Base-by-base conservation (phyloP, 1,140 invertebrate genomes). In the Zaprionus ornatus region DNA sequence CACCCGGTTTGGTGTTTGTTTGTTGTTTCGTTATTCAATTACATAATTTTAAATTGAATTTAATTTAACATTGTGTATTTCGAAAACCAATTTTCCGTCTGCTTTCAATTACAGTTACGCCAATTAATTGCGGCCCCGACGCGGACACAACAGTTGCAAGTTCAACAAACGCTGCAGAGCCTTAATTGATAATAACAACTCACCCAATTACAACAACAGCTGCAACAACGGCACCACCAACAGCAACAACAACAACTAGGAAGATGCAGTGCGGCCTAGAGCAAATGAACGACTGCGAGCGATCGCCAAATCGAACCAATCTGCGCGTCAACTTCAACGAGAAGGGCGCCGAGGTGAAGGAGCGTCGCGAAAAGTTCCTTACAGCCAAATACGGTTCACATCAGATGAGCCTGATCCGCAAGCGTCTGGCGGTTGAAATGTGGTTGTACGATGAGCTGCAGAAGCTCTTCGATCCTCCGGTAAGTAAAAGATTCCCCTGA, bases 371-470 rank as follows among this genome's bases (percentile, higher is more conserved):
- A 93, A 98, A 98, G 93, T 99, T 99, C 93, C 95, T 99, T 71
- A 99, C 98, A 35, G 98, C 98, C 73, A 99, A 99, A 93, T 99
- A 99, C 91, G 98, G 98, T 64, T 97, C 97, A 75, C 98, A 99
- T 94, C 98, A 99, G 94, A 99, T 99, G 98, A 97, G 96, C 85
- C 95, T 99, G 73, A 99, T 99, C 86, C 95, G 98, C 78, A 99
- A 99, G 93, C 94, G 98, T 91, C 94, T 99, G 66, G 96, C 97
- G 12, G 98, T 99, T 10, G 98, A 99, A 93, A 98, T 99, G 97
- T 99, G 98, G 98, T 95, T 99, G 48, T 99, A 98, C 93, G 98
- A 99, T 91, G 96, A 98, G 93, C 94, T 99, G 68, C 97, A 98
- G 93, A 96, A 97, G 91, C 94, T 99, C 40, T 98, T 98, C 91